Base-by-base conservation (phyloP, 1,140 invertebrate genomes). In the Rhopalosiphum padi region DNA sequence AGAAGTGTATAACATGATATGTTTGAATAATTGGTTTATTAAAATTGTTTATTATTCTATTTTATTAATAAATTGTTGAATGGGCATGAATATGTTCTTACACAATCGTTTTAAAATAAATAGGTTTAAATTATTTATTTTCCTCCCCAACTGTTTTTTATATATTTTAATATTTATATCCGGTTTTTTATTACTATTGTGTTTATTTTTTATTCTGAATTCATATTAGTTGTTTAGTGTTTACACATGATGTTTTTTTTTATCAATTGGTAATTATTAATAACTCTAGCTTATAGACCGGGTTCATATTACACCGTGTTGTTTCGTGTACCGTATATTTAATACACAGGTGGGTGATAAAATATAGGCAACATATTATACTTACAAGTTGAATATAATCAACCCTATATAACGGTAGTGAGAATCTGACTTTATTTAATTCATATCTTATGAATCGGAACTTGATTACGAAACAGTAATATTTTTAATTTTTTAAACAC, bases 101-200 rank as follows among this genome's bases (percentile, higher is more conserved):
- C 9, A 46, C 25, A 87, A 48, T 87, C 15, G 43, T 87, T 48
- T 87, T 87, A 46, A n/a, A 77, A n/a, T n/a, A 77, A 77, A n/a
- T 77, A 41, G 21, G 35, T 83, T 82, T 83, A 7, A 85, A n/a
- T 87, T 48, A 48, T 46, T 46, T 87, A 46, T 41, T 85, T 85
- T 43, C 41, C 23, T 37, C 43, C 43, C 43, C 46, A 35, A 11
- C 37, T 51, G 15, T 35, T n/a, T 88, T n/a, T 88, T 22, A 88
- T 25, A n/a, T 22, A 51, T 51, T 88, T 7, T 18, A 51, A 51
- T 88, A 51, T 88, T 88, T 88, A n/a, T n/a, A 35, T 88, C 21
- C 86, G 46, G 21, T 2, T 46, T 88, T 88, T 51, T 88, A 51
- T 88, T 7, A 51, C n/a, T 88, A 51, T 88, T 88, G 86, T 88